Evolutionary conservation across 2,797 vertebrate genomes (phyloP), one percentile per base, ranked within the genome.

Genomic region (Moxostoma hubbsi): DNA sequence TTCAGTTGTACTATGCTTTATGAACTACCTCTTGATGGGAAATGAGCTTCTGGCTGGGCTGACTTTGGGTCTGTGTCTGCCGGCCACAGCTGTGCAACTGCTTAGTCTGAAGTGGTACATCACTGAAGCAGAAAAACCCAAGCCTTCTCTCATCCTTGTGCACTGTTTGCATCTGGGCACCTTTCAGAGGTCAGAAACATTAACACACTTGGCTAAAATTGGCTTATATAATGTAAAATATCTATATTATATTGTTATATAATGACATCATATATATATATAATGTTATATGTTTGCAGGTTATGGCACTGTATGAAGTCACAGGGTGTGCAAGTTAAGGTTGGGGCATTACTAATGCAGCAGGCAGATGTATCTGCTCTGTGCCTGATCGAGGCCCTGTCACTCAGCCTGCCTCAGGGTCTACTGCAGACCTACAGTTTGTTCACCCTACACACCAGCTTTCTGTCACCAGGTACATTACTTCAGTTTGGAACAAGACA

Each of bases 101-200:
- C 89, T 97, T 83, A 96, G 96, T 86, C 92, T 93, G 55, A 82
- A 91, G 81, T 97, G 96, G 96, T 94, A 94, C 87, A 83, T 85
- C 69, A 93, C 89, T 0, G 95, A 96, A 0, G 93, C 93, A 43
- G 89, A n/a, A 3, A 86, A 74, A 0, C 85, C 83, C 0, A 75
- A 80, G 80, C 87, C 91, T 77, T 90, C 88, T 36, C 87, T 95
- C 84, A 85, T 90, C 67, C 82, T 83, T 58, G 90, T 95, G 4
- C 96, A 96, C 73, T 74, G 95, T 43, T 88, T 97, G 36, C 96
- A 96, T 87, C 88, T 96, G 7, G 96, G 96, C 7, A 88, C 96
- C 84, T 96, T 95, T 87, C 95, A 94, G 86, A 87, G 95, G 96
- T 96, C 74, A 10, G 77, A 4, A 51, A 65, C 18, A 18, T 9